Evolutionary conservation across 2,113 vertebrate genomes (phyloP), one percentile per base, ranked within the genome.

Genomic region (Irena cyanogastra): DNA sequence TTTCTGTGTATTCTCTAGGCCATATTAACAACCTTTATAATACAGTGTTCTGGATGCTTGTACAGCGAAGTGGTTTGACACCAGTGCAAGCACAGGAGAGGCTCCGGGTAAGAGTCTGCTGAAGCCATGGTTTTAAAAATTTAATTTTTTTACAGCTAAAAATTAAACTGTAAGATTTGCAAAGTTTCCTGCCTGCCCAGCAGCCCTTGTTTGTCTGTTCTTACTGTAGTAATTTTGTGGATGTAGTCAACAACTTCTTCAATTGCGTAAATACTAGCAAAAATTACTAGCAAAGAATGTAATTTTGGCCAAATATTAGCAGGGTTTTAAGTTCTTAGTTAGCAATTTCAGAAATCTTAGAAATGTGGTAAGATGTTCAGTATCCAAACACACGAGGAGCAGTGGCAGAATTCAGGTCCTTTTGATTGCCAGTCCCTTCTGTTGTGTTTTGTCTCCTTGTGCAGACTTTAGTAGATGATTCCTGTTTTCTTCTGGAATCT

Each of bases 11-110:
- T 71, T 39, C 30, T 84, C 30, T 93, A 99, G 99, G 99, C 97
- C 99, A 99, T 88, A 97, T 99, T 52, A 99, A 99, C 97, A 99
- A 99, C 95, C 98, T 99, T 89, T 99, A 99, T 93, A 99, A 99
- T 94, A 99, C 99, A 33, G 98, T 98, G 56, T 99, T 99, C 96
- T 99, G 99, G 99, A 98, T 98, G 53, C 98, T 99, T 44, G 98
- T 99, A 13, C 99, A 99, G 61, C 97, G 97, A 81, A 98, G 98
- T 87, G 98, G 98, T 92, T 98, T 99, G 92, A 99, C 98, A 42
- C 99, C 99, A 56, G 49, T 53, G 61, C 97, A 99, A 94, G 99
- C 99, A 61, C 98, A 99, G 78, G 98, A 98, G 7, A 98, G 98
- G 79, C 97, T 99, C 91, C 98, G 97, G 98, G 99, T 99, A 98